phyloP scores from a whole-genome alignment of 2,113 vertebrate genomes.

The Nannobrachium achirus region DNA sequence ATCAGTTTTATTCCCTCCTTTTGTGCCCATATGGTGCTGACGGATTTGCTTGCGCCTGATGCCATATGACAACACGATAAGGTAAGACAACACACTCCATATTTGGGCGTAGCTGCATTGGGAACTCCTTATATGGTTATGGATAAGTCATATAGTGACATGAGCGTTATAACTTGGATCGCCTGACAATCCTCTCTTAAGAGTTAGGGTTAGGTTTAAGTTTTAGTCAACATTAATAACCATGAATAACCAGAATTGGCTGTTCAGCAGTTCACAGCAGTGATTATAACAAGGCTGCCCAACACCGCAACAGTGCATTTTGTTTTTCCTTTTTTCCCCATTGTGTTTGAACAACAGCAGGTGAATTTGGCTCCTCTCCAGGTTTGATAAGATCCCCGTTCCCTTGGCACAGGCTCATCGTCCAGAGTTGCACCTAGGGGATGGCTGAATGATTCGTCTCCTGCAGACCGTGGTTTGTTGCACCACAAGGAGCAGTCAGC shows the following conservation, averaged over 20 bases:
- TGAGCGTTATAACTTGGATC: too few relatives aligned
- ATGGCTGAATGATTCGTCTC: slow-evolving; percentile 57
- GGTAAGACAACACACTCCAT: slow-evolving; percentile 29
- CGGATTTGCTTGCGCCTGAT: too few relatives aligned
- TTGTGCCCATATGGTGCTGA: too few relatives aligned
- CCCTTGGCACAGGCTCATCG: slow-evolving; percentile 16
- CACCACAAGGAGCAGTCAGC: slow-evolving; percentile 60
- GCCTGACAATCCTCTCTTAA: too few relatives aligned
- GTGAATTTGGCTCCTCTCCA: slow-evolving; percentile 44
- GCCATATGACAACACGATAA: too few relatives aligned
- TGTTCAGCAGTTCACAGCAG: slow-evolving; percentile 8
- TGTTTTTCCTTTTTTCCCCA: slow-evolving; percentile 22
- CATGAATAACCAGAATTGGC: slow-evolving; percentile 1
- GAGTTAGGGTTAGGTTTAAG: too few relatives aligned
- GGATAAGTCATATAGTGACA: too few relatives aligned
- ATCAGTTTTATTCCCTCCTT: too few relatives aligned
- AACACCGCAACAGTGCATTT: slow-evolving; percentile 26
- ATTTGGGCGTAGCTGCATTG: background rate
- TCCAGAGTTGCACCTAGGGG: slow-evolving; percentile 40
- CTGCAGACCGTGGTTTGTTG: slow-evolving; percentile 49
- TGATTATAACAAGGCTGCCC: background rate
- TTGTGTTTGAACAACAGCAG: slow-evolving; percentile 10
- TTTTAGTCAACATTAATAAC: too few relatives aligned
- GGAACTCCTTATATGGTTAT: too few relatives aligned
- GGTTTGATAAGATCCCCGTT: slow-evolving; percentile 34